phyloP scores from a whole-genome alignment of 1,140 invertebrate genomes.

The Aethina tumida region DNA sequence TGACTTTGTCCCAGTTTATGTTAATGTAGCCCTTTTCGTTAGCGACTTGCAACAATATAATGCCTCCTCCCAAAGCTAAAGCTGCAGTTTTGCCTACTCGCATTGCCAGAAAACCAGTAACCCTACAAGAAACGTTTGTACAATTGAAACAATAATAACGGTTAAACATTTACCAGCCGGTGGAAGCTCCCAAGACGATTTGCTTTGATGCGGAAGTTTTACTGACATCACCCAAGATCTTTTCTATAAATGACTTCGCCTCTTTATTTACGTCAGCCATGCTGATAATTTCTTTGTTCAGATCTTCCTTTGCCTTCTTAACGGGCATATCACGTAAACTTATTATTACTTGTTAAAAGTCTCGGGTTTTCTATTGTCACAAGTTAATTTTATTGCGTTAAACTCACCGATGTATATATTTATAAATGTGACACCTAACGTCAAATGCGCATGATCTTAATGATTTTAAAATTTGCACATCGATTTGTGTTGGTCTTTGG shows the following conservation, averaged over 20 bases:
- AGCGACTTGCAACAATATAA: conserved; percentile 82
- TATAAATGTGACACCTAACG: too few relatives aligned
- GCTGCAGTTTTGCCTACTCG: conserved; percentile 88
- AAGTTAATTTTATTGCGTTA: too few relatives aligned
- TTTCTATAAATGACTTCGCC: conserved; percentile 45
- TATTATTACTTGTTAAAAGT: too few relatives aligned
- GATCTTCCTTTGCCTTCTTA: too few relatives aligned
- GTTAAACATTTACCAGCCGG: conserved; percentile 63
- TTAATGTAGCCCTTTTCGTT: conserved; percentile 88
- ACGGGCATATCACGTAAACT: too few relatives aligned
- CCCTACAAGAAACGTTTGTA: conserved; percentile 44
- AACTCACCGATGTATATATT: too few relatives aligned
- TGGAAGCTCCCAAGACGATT: conserved; percentile 70
- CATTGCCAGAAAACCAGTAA: conserved; percentile 80
- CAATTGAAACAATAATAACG: conserved; percentile 7
- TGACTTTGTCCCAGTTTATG: conserved; percentile 81
- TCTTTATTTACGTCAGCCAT: conserved; percentile 19
- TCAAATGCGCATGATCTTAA: too few relatives aligned
- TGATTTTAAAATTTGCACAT: too few relatives aligned
- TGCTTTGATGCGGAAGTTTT: conserved; percentile 80
- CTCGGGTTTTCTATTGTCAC: too few relatives aligned
- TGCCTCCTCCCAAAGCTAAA: conserved; percentile 75
- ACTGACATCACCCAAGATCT: conserved; percentile 65
- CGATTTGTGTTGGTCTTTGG: too few relatives aligned
- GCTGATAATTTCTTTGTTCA: conserved; percentile 10